Evolutionary conservation across 1,140 invertebrate genomes (phyloP), one percentile per base, ranked within the genome.

Genomic region (Lepidurus apus): DNA sequence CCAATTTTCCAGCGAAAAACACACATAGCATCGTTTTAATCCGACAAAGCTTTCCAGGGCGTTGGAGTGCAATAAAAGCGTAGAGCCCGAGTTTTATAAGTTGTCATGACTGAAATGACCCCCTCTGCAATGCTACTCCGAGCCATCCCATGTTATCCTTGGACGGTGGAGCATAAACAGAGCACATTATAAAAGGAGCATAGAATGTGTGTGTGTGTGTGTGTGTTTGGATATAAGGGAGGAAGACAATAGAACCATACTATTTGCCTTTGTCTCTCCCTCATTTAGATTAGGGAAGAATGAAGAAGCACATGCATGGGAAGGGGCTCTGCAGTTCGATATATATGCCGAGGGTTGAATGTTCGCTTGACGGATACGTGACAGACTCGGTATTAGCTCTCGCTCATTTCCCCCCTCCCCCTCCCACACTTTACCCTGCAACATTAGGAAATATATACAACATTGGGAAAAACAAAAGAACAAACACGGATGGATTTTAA

Each of bases 281-380:
- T 65, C 53, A 65, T 65, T 65, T 65, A 65, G 53, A 65, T 65
- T 65, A 65, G 53, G 53, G 21, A 65, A 65, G 53, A 65, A 65
- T 65, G 53, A 65, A 65, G 53, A 7, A 65, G 13, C 53, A 65
- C 53, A 65, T 65, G 53, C 53, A 65, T 65, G 21, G 53, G 17
- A 13, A 65, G 21, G 21, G 53, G 17, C 53, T 21, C 53, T 65
- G 21, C 13, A n/a, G 53, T 65, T 65, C 17, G 21, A 65, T 13
- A 65, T 65, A 21, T 65, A 65, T 65, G 53, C 53, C 13, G 17
- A 65, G 53, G 53, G 53, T 65, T 65, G 53, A 65, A 17, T n/a
- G 53, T 65, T 65, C 53, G 17, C 21, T 65, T 65, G 53, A 65
- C 53, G 53, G 53, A 65, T 13, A 65, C 53, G 53, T 65, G 53